Evolutionary conservation across 2,797 vertebrate species (phyloP), one percentile per base, ranked within the genome.

Genomic region (Xerus rutilus): DNA sequence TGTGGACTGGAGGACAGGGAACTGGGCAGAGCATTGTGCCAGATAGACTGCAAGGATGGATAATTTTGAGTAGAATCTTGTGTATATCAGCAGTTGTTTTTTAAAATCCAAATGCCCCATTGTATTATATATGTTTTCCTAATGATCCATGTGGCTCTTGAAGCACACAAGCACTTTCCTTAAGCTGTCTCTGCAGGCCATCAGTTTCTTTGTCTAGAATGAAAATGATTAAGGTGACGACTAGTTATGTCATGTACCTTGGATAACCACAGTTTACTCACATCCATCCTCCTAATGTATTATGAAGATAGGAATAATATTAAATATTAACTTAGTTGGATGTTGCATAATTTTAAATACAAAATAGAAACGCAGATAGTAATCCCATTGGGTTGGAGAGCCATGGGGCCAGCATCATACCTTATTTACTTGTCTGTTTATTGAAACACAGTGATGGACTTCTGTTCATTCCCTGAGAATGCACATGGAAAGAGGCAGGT

Each of bases 171-270:
- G 57, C 5, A 23, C 30, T 82, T 77, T 89, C 70, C 52, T 32
- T 69, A 83, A 70, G 62, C 69, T 72, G 0, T 57, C 35, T 95
- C 23, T 30, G 21, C 17, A 64, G 62, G 86, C 28, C 45, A 52
- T 25, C 57, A 10, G 65, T 93, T 87, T 67, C 76, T 89, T 78
- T 93, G 86, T 82, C 83, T 25, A 14, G 70, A 54, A 89, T 84
- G 18, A 79, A 89, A 54, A 52, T 15, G 11, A 45, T 59, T 35
- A 54, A 74, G 76, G 28, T 57, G 39, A 64, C 23, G 30, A 57
- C 17, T 78, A 59, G 88, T 21, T 39, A 69, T 74, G 95, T 94
- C 20, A 21, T 32, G 39, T 83, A 3, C 45, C 52, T 84, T 89
- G 7, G 28, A 18, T 47, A 49, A 81, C 35, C 65, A 3, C 69